Percentiles rank a stretch among this genome's conserved stretches.
These are phyloP conservation scores for Aleiodes testaceus DNA, from an alignment of 2,888 invertebrate species.

Conservation along the genomic window DNA sequence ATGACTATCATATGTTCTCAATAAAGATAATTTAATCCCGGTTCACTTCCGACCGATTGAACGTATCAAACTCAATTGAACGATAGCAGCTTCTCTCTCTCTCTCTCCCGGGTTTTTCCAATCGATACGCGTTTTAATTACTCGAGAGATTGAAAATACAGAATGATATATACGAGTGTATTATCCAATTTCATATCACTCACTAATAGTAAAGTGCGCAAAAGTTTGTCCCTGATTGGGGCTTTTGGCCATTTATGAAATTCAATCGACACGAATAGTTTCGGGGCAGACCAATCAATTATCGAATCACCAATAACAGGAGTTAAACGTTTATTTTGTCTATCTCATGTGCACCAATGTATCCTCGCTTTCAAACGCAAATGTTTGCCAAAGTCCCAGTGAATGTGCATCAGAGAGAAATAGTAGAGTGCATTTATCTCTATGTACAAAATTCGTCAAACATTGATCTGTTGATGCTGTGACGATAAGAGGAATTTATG, in stretches of 20 bases:
- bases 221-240: slow-evolving; percentile 13
- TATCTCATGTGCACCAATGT: too few species aligned
- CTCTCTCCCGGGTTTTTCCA: slow-evolving; percentile 48
- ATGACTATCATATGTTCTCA: slow-evolving; percentile 27
- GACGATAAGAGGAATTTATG: slow-evolving; percentile 42
- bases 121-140: slow-evolving; percentile 63
- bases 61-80: slow-evolving; percentile 46
- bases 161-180: slow-evolving; percentile 16
- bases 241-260: slow-evolving; percentile 19
- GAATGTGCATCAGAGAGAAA: slow-evolving; percentile 1
- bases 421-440: neutral
- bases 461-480: slow-evolving; percentile 39
- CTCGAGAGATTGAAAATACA: slow-evolving; percentile 48
- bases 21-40: slow-evolving; percentile 39
- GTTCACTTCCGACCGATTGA: slow-evolving; percentile 33
- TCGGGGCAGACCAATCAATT: slow-evolving; percentile 25
- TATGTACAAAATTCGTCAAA: slow-evolving; percentile 6
- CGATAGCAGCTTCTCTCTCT: slow-evolving; percentile 21
- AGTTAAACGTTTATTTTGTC: slow-evolving; percentile 15
- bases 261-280: slow-evolving; percentile 28
- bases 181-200: slow-evolving; percentile 36
- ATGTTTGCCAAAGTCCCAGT: slow-evolving; percentile 16
- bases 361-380: slow-evolving; percentile 1
- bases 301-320: slow-evolving; percentile 18
- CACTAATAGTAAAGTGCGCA: neutral